phyloP scores from a whole-genome alignment of 2,888 invertebrate genomes.

The Pediacus dermestoides region DNA sequence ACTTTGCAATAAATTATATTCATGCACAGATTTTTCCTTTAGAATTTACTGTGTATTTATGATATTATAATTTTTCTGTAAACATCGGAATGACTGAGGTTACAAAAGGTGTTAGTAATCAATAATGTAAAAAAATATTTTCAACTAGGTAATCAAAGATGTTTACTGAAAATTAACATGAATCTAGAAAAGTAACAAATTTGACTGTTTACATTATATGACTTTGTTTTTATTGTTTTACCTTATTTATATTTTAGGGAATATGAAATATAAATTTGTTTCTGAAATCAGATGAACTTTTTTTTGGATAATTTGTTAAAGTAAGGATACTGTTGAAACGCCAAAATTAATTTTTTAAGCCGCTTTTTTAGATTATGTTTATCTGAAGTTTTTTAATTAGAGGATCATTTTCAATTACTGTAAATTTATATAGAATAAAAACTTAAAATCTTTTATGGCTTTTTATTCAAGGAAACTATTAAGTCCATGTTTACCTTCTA shows the following conservation, averaged over 20 bases:
- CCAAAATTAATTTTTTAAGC: conserved; percentile 13
- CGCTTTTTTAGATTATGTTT: conserved; percentile 20
- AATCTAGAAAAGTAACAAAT: too few relatives aligned
- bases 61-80: conserved; percentile 21
- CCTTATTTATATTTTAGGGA: conserved; percentile 13
- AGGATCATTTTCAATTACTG: conserved; percentile 24
- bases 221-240: conserved; percentile 12
- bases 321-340: conserved; percentile 13
- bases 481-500: too few relatives aligned
- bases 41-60: conserved; percentile 29
- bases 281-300: conserved; percentile 11
- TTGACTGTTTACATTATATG: conserved; percentile 8
- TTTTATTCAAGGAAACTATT: conserved; percentile 1
- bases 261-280: conserved; percentile 15
- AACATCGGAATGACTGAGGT: conserved; percentile 3
- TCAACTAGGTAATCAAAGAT: too few relatives aligned
- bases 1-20: conserved; percentile 22
- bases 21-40: conserved; percentile 35
- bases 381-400: conserved; percentile 23
- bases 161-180: conserved; percentile 6
- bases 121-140: too few relatives aligned
- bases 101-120: too few relatives aligned
- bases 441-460: conserved; percentile 17
- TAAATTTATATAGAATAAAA: conserved; percentile 28
- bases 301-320: conserved; percentile 13